Base-by-base conservation (phyloP, 2,797 vertebrate genomes). In the Agapornis canus region DNA sequence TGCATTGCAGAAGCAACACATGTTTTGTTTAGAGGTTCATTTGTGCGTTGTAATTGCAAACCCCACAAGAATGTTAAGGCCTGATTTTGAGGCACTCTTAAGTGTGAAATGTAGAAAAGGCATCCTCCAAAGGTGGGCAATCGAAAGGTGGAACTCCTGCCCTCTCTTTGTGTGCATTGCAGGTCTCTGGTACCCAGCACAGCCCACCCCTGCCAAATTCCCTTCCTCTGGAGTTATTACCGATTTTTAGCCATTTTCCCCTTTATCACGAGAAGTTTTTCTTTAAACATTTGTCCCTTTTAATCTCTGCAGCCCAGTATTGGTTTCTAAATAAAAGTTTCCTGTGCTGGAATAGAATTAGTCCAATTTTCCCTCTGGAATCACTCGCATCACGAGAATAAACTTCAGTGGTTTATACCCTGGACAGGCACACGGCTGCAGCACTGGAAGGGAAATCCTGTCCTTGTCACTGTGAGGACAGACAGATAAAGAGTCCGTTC, bases 371-470 rank as follows among this genome's bases (percentile, higher is more conserved):
- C 73, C 84, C 49, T 71, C 65, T 57, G 85, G 57, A 59, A 91
- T 92, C 60, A 10, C 48, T 66, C 60, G 8, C 40, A 29, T 23
- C 47, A 40, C 3, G 20, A 52, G 71, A 80, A 71, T 69, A 65
- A 86, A 68, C 43, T 76, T 51, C 3, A 6, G 39, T 48, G 80
- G 19, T 93, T 90, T 68, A 18, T 76, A 20, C 11, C 31, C 32
- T 19, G 14, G 88, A 63, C 13, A 47, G 47, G 48, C 71, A 35
- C 48, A 6, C 26, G n/a, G 71, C 79, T 68, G 54, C 78, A 83
- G 39, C 77, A 48, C 68, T 69, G 43, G 52, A 79, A 91, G 89
- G 86, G 83, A 96, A 96, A 94, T 90, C 71, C 91, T 93, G 66
- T 70, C 82, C 92, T 81, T 79, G 75, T 68, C 82, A 68, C 49